Conservation (phyloP, 1,140 invertebrate genomes). For the Meloidogyne exigua region DNA sequence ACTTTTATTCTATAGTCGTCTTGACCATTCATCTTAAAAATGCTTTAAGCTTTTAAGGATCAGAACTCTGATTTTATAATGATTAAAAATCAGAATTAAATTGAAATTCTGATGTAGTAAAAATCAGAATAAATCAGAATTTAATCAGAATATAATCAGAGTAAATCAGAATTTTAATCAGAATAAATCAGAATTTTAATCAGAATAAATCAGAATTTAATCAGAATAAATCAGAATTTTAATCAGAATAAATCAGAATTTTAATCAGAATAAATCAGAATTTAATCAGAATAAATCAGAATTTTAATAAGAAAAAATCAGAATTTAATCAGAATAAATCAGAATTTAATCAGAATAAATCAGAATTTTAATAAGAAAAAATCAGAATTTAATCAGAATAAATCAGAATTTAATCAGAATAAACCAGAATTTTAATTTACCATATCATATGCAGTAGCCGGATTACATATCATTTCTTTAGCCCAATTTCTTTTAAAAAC, state of each 20-base stretch:
- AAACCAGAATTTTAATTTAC: background rate
- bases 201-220: background rate
- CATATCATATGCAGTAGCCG: constrained; percentile 52
- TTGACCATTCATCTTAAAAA: constrained; percentile 33
- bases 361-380: background rate
- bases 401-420: no score
- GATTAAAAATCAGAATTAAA: no score
- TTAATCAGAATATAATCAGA: background rate
- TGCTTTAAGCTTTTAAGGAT: no score
- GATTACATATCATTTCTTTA: constrained; percentile 57
- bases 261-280: background rate
- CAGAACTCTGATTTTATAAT: no score
- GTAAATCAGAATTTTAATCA: background rate
- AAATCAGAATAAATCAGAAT: background rate
- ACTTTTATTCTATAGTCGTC: constrained; percentile 37
- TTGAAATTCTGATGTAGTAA: no score
- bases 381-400: constrained; percentile 5
- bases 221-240: background rate
- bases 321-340: background rate
- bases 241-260: background rate
- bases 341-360: background rate
- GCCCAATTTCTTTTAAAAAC: constrained; percentile 50
- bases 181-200: background rate
- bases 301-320: no score
- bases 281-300: no score